phyloP scores from a whole-genome alignment of 2,888 invertebrate genomes.

The Perdita meconis region DNA sequence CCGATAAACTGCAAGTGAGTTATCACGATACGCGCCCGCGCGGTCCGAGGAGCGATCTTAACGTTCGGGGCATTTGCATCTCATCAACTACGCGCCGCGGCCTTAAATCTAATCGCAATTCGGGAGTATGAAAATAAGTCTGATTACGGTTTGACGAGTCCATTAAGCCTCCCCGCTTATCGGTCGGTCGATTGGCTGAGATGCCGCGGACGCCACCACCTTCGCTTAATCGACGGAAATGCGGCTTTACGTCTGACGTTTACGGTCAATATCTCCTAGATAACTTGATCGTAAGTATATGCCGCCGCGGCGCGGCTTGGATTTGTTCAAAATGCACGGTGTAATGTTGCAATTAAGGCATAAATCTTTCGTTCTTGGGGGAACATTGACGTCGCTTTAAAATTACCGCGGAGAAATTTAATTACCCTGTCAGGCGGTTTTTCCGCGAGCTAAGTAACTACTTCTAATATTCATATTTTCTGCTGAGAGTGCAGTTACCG shows the following conservation, averaged over 20 bases:
- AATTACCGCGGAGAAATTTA: no score
- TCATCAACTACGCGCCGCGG: background rate
- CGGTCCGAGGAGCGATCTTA: background rate
- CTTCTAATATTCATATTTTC: no score
- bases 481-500: no score
- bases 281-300: background rate
- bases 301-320: background rate
- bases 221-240: background rate
- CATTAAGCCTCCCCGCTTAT: constrained; percentile 4
- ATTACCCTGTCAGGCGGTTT: no score
- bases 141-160: constrained; percentile 9
- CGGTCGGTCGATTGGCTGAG: background rate
- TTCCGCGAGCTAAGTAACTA: no score
- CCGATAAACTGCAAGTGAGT: constrained; percentile 32
- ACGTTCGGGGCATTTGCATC: background rate
- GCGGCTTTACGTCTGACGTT: background rate
- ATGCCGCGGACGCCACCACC: constrained; percentile 1
- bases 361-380: no score
- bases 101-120: constrained; percentile 10
- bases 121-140: constrained; percentile 25
- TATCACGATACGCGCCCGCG: background rate
- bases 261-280: background rate
- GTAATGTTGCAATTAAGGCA: no score
- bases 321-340: no score
- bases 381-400: no score